Evolutionary conservation across 2,113 vertebrate species (phyloP).

Genomic region (Sterna hirundo): DNA sequence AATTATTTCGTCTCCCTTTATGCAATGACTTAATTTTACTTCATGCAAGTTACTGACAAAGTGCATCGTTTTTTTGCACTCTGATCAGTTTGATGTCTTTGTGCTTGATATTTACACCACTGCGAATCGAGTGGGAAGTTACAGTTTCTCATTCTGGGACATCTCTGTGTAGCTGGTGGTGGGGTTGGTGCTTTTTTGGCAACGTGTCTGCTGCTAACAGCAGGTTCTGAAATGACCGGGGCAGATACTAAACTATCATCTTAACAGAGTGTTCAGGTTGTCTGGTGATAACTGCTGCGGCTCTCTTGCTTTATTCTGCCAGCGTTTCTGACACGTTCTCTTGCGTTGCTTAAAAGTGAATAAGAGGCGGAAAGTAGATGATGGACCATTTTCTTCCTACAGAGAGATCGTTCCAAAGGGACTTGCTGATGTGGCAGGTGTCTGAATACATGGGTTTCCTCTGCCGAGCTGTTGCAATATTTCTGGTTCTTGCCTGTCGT

Average conservation of each 20-base stretch:
- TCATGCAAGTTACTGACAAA: neutral
- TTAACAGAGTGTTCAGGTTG: neutral
- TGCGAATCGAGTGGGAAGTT: too few relatives aligned
- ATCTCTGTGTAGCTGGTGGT: neutral
- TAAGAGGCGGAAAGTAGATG: neutral
- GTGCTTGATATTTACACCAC: neutral
- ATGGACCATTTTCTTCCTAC: neutral
- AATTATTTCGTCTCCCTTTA: neutral
- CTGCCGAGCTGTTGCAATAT: neutral
- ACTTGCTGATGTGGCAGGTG: neutral
- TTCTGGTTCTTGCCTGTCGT: neutral
- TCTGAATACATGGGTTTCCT: neutral
- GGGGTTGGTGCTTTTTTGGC: neutral
- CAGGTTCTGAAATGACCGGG: neutral
- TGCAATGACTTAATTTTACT: too few relatives aligned
- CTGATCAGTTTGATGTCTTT: neutral
- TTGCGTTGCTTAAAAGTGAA: neutral
- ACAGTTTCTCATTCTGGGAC: neutral
- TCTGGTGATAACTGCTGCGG: accelerated
- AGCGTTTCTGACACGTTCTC: neutral
- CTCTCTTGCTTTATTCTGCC: neutral
- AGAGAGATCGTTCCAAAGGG: neutral
- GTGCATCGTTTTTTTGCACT: accelerated
- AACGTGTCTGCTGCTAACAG: neutral
- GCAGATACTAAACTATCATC: neutral